Conservation (phyloP, 2,797 vertebrate species). For the Fistularia commersonii region DNA sequence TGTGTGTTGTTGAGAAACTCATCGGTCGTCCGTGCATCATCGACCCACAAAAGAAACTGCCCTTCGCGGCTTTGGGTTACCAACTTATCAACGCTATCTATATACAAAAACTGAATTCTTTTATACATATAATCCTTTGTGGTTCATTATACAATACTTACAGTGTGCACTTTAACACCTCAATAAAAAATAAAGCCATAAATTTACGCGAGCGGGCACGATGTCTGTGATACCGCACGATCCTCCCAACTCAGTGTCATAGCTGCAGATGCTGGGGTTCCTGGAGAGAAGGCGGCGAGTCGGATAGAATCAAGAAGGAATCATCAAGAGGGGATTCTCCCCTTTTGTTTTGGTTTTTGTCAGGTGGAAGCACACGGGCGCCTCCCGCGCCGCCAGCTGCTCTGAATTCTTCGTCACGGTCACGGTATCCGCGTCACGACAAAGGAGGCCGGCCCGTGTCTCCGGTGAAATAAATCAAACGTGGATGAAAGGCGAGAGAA, state of each 20-base stretch:
- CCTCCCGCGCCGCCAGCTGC: slow-evolving; percentile 69
- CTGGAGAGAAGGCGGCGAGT: slow-evolving; percentile 61
- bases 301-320: slow-evolving; percentile 68
- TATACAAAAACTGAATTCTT: slow-evolving; percentile 44
- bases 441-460: too few relatives aligned
- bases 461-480: too few relatives aligned
- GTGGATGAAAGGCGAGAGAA: too few relatives aligned
- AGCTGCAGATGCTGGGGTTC: slow-evolving; percentile 45
- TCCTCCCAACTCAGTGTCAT: slow-evolving; percentile 34
- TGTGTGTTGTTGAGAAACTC: too few relatives aligned
- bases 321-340: slow-evolving; percentile 63
- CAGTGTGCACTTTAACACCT: slow-evolving; percentile 33
- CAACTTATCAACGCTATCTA: slow-evolving; percentile 28
- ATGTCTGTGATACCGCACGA: slow-evolving; percentile 22
- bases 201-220: slow-evolving; percentile 23
- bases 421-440: slow-evolving; percentile 38
- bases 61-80: too few relatives aligned
- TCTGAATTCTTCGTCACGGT: slow-evolving; percentile 70
- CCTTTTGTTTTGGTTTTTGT: slow-evolving; percentile 47
- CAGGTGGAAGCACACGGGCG: slow-evolving; percentile 56
- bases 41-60: too few relatives aligned
- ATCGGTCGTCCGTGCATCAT: slow-evolving; percentile 3
- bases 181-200: slow-evolving; percentile 31
- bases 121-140: slow-evolving; percentile 44
- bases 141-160: slow-evolving; percentile 60